Evolutionary conservation across 2,888 invertebrate species (phyloP).

Genomic region (Acrobasis suavella): DNA sequence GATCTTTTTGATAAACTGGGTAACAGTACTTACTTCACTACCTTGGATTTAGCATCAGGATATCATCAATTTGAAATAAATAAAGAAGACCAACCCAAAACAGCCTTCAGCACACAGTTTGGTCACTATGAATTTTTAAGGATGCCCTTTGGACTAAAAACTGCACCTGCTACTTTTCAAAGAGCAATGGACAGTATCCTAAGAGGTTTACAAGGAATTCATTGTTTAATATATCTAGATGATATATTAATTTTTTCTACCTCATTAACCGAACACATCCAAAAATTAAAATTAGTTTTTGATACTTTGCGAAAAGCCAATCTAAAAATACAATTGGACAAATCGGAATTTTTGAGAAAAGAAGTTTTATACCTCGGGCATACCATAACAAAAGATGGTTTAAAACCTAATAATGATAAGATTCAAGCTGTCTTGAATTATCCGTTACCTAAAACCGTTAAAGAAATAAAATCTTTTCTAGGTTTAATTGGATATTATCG

Average conservation of each 20-base stretch:
- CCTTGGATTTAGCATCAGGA: constrained; percentile 30
- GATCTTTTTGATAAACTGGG: constrained; percentile 35
- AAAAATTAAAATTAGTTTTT: not conserved
- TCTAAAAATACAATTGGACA: not conserved
- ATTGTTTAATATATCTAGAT: not conserved
- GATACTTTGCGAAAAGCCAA: not conserved
- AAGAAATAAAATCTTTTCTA: constrained; percentile 45
- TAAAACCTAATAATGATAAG: constrained; percentile 41
- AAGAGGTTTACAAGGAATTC: not conserved
- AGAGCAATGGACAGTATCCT: not conserved
- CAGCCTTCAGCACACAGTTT: not conserved
- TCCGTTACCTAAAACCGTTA: constrained; percentile 35
- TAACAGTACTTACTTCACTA: constrained; percentile 31
- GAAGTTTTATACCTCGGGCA: constrained; percentile 43
- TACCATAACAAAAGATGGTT: constrained; percentile 37
- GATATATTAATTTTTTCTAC: not conserved
- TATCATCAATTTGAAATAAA: constrained; percentile 33
- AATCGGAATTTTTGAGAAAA: no score
- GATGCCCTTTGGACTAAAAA: not conserved
- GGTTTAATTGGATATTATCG: constrained; percentile 50
- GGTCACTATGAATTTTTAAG: not conserved
- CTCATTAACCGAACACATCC: not conserved
- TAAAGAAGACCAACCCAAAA: constrained; percentile 26
- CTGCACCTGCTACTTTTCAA: not conserved
- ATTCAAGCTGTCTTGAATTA: constrained; percentile 37